Conservation (phyloP, 2,113 vertebrate genomes). For the Aptenodytes forsteri region DNA sequence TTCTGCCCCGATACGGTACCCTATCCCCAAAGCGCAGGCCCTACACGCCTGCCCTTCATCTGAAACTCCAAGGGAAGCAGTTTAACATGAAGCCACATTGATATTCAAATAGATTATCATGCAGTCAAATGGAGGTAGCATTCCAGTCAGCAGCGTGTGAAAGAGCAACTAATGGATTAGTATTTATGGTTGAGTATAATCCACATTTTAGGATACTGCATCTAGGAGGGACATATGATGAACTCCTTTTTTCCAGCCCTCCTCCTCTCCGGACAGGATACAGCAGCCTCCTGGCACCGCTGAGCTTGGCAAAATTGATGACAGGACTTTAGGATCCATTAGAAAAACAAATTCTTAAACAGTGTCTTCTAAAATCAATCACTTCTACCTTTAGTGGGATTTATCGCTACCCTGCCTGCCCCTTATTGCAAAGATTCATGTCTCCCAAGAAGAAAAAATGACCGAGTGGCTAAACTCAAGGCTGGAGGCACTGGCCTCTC, state of each 20-base stretch:
- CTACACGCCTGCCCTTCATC: slow-evolving; percentile 58
- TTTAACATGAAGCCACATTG: slow-evolving; percentile 68
- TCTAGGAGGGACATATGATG: slow-evolving; percentile 39
- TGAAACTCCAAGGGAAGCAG: slow-evolving; percentile 56
- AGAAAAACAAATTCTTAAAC: slow-evolving; percentile 75
- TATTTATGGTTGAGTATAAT: slow-evolving; percentile 48
- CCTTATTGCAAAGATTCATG: slow-evolving; percentile 46
- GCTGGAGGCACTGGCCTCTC: background rate
- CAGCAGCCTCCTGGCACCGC: slow-evolving; percentile 54
- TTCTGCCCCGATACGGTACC: background rate
- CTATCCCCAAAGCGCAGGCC: slow-evolving; percentile 27
- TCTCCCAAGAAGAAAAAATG: slow-evolving; percentile 36
- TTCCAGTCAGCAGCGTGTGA: slow-evolving; percentile 65
- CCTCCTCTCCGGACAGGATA: slow-evolving; percentile 1
- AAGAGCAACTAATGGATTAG: slow-evolving; percentile 74
- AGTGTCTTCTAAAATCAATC: slow-evolving; percentile 72
- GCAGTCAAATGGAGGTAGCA: slow-evolving; percentile 56
- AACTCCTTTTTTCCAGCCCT: background rate
- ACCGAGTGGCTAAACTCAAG: background rate
- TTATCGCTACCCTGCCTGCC: slow-evolving; percentile 26
- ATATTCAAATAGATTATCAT: slow-evolving; percentile 75
- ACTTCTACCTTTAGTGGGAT: slow-evolving; percentile 68
- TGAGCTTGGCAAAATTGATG: slow-evolving; percentile 67
- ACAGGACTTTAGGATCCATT: slow-evolving; percentile 69
- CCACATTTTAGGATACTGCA: slow-evolving; percentile 49